Evolutionary conservation across 2,113 vertebrate species (phyloP), one percentile per base, ranked within the genome.

Genomic region (Clarias macrocephalus): DNA sequence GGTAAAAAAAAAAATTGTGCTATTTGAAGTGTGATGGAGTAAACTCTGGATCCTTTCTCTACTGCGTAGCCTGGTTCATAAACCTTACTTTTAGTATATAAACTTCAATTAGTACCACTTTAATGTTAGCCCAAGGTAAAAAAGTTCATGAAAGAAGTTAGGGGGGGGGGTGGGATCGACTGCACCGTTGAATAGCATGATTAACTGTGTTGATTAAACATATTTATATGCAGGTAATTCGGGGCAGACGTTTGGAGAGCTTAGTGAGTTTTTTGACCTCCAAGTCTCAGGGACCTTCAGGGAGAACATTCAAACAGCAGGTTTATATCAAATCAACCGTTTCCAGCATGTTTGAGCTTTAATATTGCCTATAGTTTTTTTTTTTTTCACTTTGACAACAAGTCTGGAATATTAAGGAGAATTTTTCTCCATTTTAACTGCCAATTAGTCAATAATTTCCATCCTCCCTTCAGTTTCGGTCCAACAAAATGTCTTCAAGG

Each of bases 281-380:
- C 90, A 82, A 88, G 91, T 92, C 93, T 93, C 28, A 73, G 18
- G 11, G 21, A 76, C 93, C 95, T 95, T 94, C 96, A 96, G 37
- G 94, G 94, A 94, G 94, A 96, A 95, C 88, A 97, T 96, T 96
- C 96, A 96, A 95, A 97, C 97, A 95, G 96, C 95, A 96, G 92
- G 92, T 96, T 96, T 96, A 95, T 96, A 96, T 97, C 96, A 97
- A 97, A 96, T 94, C 94, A 94, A 92, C 95, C 94, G 95, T 96
- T 96, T 97, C 93, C 92, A 93, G 92, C 93, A 93, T 93, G 92
- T 95, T 94, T 94, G 93, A 93, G 73, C 28, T 37, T 96, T 95
- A 96, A 96, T 96, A 93, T 95, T 92, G 93, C 93, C 92, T 57
- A 60, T 62, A 87, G 28, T 54, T 57, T 93, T 92, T 95, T 95